Percentiles rank a stretch among this genome's conserved stretches.
These are phyloP conservation scores for Lepilemur septentrionalis DNA, from an alignment of 2,797 vertebrate genomes.

Conservation along the genomic window DNA sequence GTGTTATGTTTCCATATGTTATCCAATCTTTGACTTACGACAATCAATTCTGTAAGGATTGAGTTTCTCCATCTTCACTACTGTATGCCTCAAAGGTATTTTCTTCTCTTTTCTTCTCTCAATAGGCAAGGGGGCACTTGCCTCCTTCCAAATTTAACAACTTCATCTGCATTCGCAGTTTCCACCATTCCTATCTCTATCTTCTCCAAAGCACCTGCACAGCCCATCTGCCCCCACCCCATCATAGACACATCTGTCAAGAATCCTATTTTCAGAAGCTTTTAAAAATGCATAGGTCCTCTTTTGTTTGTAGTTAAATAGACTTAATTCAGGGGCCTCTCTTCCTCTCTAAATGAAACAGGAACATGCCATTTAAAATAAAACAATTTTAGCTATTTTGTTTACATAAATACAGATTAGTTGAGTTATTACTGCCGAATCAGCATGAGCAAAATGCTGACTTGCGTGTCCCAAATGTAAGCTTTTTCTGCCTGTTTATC, in stretches of 20 bases:
- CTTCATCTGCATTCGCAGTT: background rate
- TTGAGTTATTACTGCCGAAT: background rate
- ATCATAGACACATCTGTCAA: background rate
- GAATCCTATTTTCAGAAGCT: background rate
- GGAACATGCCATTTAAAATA: background rate
- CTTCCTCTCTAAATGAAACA: background rate
- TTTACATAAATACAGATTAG: background rate
- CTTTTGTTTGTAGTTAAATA: background rate
- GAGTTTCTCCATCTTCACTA: background rate
- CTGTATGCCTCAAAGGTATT: background rate
- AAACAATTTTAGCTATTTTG: background rate
- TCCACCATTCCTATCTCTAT: background rate
- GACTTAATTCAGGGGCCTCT: background rate
- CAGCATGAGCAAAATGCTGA: background rate
- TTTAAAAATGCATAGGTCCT: background rate
- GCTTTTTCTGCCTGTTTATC: background rate
- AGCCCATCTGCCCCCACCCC: background rate
- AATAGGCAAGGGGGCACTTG: background rate
- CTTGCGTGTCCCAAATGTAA: background rate
- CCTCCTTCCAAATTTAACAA: background rate
- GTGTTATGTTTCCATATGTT: background rate
- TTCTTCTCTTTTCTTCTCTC: background rate
- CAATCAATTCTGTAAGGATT: background rate
- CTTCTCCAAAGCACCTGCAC: background rate
- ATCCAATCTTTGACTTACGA: background rate